Conservation (phyloP, 1,140 invertebrate species). For the Hyphantria cunea region DNA sequence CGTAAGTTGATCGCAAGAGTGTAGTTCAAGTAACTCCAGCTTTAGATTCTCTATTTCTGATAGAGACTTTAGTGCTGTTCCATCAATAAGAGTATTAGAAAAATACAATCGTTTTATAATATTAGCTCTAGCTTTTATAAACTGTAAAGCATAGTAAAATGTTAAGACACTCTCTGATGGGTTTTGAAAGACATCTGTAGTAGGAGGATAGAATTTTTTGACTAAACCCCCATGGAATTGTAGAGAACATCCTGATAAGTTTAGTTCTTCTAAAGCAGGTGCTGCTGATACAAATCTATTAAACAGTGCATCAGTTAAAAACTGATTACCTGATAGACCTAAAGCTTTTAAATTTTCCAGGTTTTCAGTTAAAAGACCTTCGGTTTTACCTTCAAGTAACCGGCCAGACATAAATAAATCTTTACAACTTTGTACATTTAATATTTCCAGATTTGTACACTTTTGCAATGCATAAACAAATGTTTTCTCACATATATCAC, state of each 20-base stretch:
- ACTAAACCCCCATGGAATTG: constrained; percentile 86
- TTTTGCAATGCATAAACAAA: constrained; percentile 83
- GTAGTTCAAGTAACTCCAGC: constrained; percentile 82
- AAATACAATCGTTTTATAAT: constrained; percentile 84
- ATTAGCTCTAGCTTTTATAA: constrained; percentile 80
- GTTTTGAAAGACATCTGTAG: constrained; percentile 67
- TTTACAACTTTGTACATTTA: constrained; percentile 85
- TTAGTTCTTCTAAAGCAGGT: constrained; percentile 83
- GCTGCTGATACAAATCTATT: constrained; percentile 85
- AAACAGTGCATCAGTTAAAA: constrained; percentile 87
- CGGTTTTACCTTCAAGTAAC: constrained; percentile 83
- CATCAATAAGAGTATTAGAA: constrained; percentile 85
- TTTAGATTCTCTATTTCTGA: constrained; percentile 80
- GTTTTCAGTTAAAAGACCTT: constrained; percentile 74
- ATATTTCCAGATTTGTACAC: constrained; percentile 81
- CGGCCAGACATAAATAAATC: constrained; percentile 88
- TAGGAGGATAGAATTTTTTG: constrained; percentile 85
- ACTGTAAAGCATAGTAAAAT: constrained; percentile 85
- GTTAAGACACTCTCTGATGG: constrained; percentile 87
- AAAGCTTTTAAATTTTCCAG: constrained; percentile 83
- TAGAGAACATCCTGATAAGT: constrained; percentile 85
- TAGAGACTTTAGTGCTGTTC: constrained; percentile 82
- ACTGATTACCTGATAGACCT: constrained; percentile 85
- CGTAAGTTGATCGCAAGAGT: constrained; percentile 86
- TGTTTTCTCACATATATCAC: constrained; percentile 84